phyloP scores from a whole-genome alignment of 2,888 invertebrate species.

The Eilema caniola region DNA sequence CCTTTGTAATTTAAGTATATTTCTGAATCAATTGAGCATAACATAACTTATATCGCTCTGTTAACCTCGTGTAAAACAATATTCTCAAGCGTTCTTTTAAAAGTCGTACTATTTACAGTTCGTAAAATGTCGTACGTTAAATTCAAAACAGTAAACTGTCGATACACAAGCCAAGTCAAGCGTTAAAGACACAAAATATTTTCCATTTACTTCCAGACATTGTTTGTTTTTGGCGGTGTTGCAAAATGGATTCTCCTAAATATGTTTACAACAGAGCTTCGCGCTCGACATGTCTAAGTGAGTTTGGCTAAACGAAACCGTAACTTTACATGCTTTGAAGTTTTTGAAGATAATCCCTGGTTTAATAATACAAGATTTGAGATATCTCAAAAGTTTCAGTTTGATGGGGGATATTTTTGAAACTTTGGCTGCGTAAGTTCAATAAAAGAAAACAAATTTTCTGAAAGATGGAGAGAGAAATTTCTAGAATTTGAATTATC shows the following conservation, averaged over 20 bases:
- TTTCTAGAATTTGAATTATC: too few species aligned
- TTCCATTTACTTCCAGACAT: conserved; percentile 37
- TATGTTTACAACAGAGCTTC: conserved; percentile 48
- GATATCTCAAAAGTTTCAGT: conserved; percentile 7
- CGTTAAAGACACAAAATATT: conserved; percentile 42
- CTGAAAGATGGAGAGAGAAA: neutral
- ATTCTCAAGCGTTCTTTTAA: neutral
- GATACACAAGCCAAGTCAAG: conserved; percentile 37
- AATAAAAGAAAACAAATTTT: neutral
- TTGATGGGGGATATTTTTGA: conserved; percentile 8
- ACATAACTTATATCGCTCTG: neutral
- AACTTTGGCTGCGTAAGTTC: neutral
- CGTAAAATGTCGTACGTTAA: neutral
- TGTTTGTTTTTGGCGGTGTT: conserved; percentile 42
- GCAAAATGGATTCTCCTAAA: conserved; percentile 44
- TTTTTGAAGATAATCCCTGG: conserved; percentile 32
- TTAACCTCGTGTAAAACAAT: neutral
- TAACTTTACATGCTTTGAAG: conserved; percentile 42
- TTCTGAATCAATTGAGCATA: neutral
- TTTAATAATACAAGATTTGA: conserved; percentile 22
- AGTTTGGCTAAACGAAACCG: conserved; percentile 35
- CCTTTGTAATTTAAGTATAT: neutral
- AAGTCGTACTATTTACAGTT: neutral
- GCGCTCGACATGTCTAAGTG: conserved; percentile 42
- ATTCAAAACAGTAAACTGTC: neutral